Evolutionary conservation across 2,888 invertebrate species (phyloP), one percentile per base, ranked within the genome.

Genomic region (Linyphia triangularis): DNA sequence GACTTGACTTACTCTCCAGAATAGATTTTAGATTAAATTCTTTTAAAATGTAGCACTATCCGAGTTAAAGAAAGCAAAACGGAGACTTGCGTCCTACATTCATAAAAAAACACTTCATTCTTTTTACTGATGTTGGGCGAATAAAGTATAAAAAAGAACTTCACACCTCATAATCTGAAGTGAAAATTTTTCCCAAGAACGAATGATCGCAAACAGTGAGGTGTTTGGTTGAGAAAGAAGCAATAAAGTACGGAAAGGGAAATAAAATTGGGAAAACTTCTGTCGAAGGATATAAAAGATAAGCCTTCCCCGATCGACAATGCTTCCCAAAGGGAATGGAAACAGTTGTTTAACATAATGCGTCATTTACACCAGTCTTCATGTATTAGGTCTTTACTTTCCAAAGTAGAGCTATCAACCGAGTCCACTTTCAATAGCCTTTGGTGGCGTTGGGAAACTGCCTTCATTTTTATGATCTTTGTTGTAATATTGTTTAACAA

Each of bases 311-410:
- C 78, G 78, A 85, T 79, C 70, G 77, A 61, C 61, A 59, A 78
- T 28, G 57, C 51, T 69, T 78, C 77, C 85, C 86, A 30, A 81
- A 75, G 67, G 72, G 37, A 37, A 30, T 26, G 57, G 67, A 81
- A 88, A 88, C 86, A 88, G 86, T 88, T 88, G 86, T 88, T 88
- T 88, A 88, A 82, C 81, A 88, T 88, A 88, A 88, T 88, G 81
- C 86, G 81, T 88, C 86, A 88, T 88, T 88, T 88, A 88, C 86
- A 75, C 73, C 69, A 57, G 57, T 69, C 57, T 67, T 73, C 37
- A 28, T 69, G 65, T 81, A 79, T 81, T 69, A 70, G 81, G 26
- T 28, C 57, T 43, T 70, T 33, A 70, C 82, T 82, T 51, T 33
- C 70, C 16, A 43, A 78, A 85, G 67, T 75, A 43, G 57, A 61